Evolutionary conservation across 1,140 invertebrate species (phyloP), one percentile per base, ranked within the genome.

Genomic region (Heliconius nattereri): DNA sequence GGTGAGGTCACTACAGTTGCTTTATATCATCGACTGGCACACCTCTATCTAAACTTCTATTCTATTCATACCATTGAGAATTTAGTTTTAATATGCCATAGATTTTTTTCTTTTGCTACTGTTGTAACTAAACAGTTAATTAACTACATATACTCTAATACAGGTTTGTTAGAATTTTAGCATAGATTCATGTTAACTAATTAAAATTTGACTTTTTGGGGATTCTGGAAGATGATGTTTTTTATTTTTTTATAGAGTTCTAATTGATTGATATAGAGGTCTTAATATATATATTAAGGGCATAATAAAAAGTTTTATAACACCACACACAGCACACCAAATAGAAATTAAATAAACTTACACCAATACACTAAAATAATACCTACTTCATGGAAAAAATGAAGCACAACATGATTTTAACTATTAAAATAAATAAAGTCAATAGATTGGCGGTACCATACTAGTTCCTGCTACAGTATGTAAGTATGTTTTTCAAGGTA

Each of bases 111-210:
- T 84, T 89, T 89, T 89, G 89, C 90, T 90, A 91, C 89, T 90
- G 88, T 92, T 90, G 91, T 93, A 88, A 93, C 91, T 93, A 92
- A 92, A 90, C 86, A 91, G 89, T 90, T 87, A 83, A 91, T 91
- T 93, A 93, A 92, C 90, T 91, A 66, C 23, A 66, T 66, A 84
- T 84, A 86, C 72, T 87, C 87, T 91, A 90, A 91, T 90, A 85
- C 85, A 82, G 78, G 79, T 85, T 87, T 83, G 83, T 83, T 84
- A 80, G 78, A 81, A 85, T 83, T 84, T 83, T 79, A 83, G 80
- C 83, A 81, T 85, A 78, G 77, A 85, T 84, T 81, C 76, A 84
- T 87, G 82, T 87, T 86, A 87, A 88, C 86, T 83, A 87, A 85
- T 80, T 66, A 16, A 23, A 66, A 26, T 26, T 26, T 66, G 60